Evolutionary conservation across 2,797 vertebrate genomes (phyloP).

Genomic region (Myiotriccus ornatus): DNA sequence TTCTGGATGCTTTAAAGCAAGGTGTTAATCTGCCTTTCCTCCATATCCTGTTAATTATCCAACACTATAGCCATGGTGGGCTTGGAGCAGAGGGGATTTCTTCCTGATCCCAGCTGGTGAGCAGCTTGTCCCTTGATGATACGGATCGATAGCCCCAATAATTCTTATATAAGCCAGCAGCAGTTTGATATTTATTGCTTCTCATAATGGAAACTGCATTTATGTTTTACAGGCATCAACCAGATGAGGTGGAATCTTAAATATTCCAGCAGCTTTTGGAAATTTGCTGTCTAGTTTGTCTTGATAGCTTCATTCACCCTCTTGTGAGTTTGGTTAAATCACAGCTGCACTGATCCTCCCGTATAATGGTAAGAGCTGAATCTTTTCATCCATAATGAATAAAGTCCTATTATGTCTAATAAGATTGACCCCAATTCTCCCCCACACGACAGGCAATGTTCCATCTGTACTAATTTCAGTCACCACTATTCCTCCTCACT

Average conservation of each 20-base stretch:
- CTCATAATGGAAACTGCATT: not conserved
- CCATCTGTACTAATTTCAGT: not conserved
- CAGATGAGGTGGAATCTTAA: not conserved
- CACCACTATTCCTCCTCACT: not conserved
- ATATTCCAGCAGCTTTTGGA: not conserved
- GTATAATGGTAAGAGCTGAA: accelerated
- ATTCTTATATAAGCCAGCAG: not conserved
- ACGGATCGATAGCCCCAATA: not conserved
- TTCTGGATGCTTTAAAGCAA: not conserved
- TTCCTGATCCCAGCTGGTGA: not conserved
- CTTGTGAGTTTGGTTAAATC: not conserved
- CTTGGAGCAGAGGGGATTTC: not conserved
- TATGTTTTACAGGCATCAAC: not conserved
- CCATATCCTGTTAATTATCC: not conserved
- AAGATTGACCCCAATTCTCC: constrained; percentile 37
- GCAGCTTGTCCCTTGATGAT: not conserved
- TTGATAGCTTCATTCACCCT: not conserved
- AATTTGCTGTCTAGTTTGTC: not conserved
- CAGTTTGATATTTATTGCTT: not conserved
- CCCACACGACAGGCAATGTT: not conserved
- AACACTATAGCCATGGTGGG: not conserved
- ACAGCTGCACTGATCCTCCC: not conserved
- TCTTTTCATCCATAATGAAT: not conserved
- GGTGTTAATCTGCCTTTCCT: not conserved
- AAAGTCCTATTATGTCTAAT: constrained; percentile 22